These are phyloP conservation scores for Leuctra nigra DNA, from an alignment of 2,888 invertebrate genomes.

Conservation along the genomic window DNA sequence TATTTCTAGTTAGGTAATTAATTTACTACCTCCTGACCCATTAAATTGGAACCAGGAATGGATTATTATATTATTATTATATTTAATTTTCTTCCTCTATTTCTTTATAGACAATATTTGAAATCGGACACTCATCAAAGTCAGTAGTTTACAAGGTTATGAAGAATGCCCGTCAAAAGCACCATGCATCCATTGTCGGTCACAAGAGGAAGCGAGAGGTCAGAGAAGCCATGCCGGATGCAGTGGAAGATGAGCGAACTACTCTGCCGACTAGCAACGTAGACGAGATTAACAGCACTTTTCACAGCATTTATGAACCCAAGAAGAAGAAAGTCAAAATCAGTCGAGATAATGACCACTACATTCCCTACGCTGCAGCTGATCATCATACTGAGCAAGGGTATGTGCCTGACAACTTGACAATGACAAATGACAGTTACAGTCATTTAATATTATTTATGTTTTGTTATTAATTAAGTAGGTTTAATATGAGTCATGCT, in stretches of 20 bases:
- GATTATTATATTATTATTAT: too few relatives aligned
- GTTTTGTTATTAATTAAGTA: too few relatives aligned
- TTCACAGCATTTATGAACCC: conserved; percentile 50
- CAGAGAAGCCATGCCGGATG: conserved; percentile 32
- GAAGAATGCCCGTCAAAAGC: conserved; percentile 75
- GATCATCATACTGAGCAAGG: conserved; percentile 82
- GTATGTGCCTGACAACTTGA: conserved; percentile 44
- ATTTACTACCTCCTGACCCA: too few relatives aligned
- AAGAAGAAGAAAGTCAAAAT: conserved; percentile 49
- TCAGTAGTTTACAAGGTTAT: conserved; percentile 74
- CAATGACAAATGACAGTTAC: too few relatives aligned
- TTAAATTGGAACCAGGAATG: too few relatives aligned
- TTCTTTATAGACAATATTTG: conserved; percentile 81
- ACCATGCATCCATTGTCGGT: conserved; percentile 53
- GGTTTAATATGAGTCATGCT: too few relatives aligned
- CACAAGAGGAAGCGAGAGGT: conserved; percentile 40
- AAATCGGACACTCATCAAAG: conserved; percentile 75
- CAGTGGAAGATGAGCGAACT: conserved; percentile 22
- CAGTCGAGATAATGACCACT: conserved; percentile 69
- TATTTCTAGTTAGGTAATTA: too few relatives aligned
- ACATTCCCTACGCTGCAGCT: conserved; percentile 75
- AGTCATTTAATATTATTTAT: too few relatives aligned
- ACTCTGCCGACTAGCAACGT: conserved; percentile 42
- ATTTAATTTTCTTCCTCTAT: conserved; percentile 23
- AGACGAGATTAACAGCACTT: conserved; percentile 50